Percentiles rank a stretch among this genome's conserved stretches.
Evolutionary conservation across 2,113 vertebrate genomes (phyloP).

Genomic region (Pelusios castaneus): DNA sequence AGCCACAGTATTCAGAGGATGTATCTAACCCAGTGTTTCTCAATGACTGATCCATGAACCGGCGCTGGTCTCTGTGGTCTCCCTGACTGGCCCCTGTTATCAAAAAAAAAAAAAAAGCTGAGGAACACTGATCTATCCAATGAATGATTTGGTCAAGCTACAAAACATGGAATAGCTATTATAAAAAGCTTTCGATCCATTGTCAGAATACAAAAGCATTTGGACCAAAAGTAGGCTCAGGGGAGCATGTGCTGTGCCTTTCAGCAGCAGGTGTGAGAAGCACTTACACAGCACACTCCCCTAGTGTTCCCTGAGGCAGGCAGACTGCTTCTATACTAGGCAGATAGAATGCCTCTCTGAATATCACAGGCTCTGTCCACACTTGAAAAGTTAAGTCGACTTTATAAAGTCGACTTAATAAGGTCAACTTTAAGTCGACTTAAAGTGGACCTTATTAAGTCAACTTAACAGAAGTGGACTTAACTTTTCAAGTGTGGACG

Average conservation of each 20-base stretch:
- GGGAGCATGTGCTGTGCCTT: background rate
- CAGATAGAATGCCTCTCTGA: background rate
- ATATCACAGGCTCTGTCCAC: background rate
- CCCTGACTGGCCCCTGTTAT: too few species aligned
- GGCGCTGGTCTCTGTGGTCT: too few species aligned
- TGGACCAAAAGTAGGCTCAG: background rate
- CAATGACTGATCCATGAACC: too few species aligned
- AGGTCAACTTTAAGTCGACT: too few species aligned
- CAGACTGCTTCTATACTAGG: background rate
- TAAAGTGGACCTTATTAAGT: too few species aligned
- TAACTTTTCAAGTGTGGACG: too few species aligned
- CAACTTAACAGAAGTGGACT: too few species aligned
- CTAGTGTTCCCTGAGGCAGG: rapidly evolving
- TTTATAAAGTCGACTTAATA: too few species aligned
- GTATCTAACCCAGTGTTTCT: background rate
- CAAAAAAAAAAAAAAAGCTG: too few species aligned
- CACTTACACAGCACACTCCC: background rate
- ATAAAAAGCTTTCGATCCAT: background rate
- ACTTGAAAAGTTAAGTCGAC: too few species aligned
- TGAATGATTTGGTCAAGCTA: background rate
- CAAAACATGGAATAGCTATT: background rate
- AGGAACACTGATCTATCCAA: background rate
- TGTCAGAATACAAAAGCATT: background rate
- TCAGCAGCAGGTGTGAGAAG: background rate
- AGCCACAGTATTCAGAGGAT: background rate